Evolutionary conservation across 2,888 invertebrate genomes (phyloP).

Genomic region (Drosophila diplacantha): DNA sequence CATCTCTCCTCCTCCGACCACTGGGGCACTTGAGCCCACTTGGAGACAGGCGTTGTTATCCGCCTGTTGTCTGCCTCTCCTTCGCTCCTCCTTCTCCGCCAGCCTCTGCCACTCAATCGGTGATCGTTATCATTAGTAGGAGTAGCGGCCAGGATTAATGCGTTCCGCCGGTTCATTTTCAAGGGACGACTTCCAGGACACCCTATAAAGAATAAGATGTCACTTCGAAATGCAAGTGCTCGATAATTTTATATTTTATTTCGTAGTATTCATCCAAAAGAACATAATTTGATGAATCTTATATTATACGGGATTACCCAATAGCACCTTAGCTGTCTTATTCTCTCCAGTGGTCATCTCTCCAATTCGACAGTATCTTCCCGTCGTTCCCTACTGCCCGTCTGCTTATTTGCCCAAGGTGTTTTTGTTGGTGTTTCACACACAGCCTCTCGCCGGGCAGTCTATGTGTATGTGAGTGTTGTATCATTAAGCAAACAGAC

Average conservation of each 20-base stretch:
- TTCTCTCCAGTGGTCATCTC: background rate
- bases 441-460: slow-evolving; percentile 14
- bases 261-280: background rate
- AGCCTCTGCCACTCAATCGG: slow-evolving; percentile 33
- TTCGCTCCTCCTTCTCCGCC: slow-evolving; percentile 6
- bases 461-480: slow-evolving; percentile 28
- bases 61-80: slow-evolving; percentile 34
- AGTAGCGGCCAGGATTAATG: slow-evolving; percentile 36
- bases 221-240: background rate
- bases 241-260: background rate
- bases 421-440: slow-evolving; percentile 51
- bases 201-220: background rate
- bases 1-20: slow-evolving; percentile 11
- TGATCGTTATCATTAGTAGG: slow-evolving; percentile 41
- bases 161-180: background rate
- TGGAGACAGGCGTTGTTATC: slow-evolving; percentile 58
- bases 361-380: slow-evolving; percentile 49
- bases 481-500: slow-evolving; percentile 66
- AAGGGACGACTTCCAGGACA: slow-evolving; percentile 3
- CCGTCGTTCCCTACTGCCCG: slow-evolving; percentile 19
- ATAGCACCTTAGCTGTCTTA: background rate
- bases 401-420: slow-evolving; percentile 62
- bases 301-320: background rate
- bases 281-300: background rate
- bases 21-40: slow-evolving; percentile 53